Evolutionary conservation across 64 coral and sea anemone genomes (phyloP), one percentile per base, ranked within the genome.

Genomic region (Montipora efflorescens): DNA sequence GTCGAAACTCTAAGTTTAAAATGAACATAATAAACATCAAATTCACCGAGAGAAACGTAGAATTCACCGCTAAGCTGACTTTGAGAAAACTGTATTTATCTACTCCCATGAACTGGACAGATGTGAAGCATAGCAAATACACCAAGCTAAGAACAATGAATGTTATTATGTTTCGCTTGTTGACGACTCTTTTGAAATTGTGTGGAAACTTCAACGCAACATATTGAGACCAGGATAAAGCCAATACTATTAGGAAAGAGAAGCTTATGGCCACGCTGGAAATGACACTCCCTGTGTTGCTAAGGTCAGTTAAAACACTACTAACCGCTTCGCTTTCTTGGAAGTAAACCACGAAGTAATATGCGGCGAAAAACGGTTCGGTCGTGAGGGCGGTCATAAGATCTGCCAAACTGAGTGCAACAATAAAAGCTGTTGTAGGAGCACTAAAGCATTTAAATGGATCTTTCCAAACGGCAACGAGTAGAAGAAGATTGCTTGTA

Each of bases 391-490:
- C 83, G 9, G 76, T 93, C 19, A 79, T 18, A 58, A 93, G 59
- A 62, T 93, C 92, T 14, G 84, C 92, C 7, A 93, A 3, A 46
- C 92, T 93, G 45, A 93, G 18, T 0, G 73, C 92, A 3, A 93
- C 76, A 4, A 93, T 81, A 47, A 88, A 93, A 80, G 51, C 71
- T 19, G 70, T 93, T 2, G 84, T 78, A 1, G 84, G 70, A 3
- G 84, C 61, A 70, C 23, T 88, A 45, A 93, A 93, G 51, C 75
- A 93, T 73, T 93, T 93, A 8, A 93, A 75, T 25, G 92, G 92
- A 57, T 93, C 92, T 88, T 93, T 93, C 92, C 92, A 93, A 73
- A 93, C 80, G 59, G 92, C 92, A 76, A 88, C 68, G 28, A 93
- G 75, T 52, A 93, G 84, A 28, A 93, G 77, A 74, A 93, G 59